Evolutionary conservation across 2,797 vertebrate species (phyloP), one percentile per base, ranked within the genome.

Genomic region (Setipinna tenuifilis): DNA sequence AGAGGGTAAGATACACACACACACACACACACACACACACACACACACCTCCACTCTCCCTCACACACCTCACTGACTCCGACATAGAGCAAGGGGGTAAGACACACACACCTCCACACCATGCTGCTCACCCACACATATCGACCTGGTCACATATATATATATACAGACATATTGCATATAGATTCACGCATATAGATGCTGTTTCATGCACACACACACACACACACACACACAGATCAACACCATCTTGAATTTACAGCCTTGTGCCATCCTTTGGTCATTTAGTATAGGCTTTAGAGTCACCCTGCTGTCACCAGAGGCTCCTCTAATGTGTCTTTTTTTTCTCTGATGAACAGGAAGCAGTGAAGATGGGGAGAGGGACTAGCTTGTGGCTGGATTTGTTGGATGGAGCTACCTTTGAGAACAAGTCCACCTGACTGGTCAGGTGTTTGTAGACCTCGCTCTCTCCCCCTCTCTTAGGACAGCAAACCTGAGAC

Each of bases 331-430:
- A 89, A 86, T 82, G 83, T 10, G 86, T 0, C 28, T 65, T 86
- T 16, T n/a, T 54, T 68, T 17, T 87, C 84, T 84, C 54, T 84
- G 68, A 16, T 75, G 1, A 19, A 78, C 57, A 99, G 98, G 98
- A 92, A 99, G 98, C 96, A 98, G 98, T 23, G 98, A 99, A 94
- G 98, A 99, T 0, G 98, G 98, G 89, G 98, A 99, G 84, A 99
- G 97, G 90, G 98, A 99, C 89, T 99, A 96, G 94, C n/a, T n/a
- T n/a, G 25, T 57, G 31, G 88, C 17, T 14, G 28, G 0, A 41
- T 31, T 78, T 11, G 28, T 16, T 0, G 14, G 31, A 21, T 44
- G 35, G 71, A 41, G 16, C 71, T 9, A 7, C 28, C 28, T 44
- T 78, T 41, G 71, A 41, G 71, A 78, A 35, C 31, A 78, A 83